Evolutionary conservation across 2,113 vertebrate species (phyloP).

Genomic region (Acinonyx jubatus): DNA sequence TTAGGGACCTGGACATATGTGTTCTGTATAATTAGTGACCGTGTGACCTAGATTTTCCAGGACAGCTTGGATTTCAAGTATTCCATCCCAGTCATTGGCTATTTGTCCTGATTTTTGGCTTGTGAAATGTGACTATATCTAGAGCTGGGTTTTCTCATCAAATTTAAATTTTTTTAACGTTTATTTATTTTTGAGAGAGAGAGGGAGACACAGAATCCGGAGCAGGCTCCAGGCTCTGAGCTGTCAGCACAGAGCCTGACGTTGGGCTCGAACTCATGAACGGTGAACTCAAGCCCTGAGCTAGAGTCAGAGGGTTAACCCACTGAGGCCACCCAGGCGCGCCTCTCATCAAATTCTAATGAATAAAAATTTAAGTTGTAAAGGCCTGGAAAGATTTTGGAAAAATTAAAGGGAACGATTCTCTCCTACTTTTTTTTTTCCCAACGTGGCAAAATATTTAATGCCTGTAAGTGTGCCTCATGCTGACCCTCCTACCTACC

Average conservation of each 20-base stretch:
- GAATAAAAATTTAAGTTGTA: background rate
- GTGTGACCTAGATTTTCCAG: constrained; percentile 55
- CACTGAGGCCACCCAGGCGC: no score
- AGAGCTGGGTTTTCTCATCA: background rate
- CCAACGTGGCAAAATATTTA: background rate
- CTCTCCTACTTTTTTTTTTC: background rate
- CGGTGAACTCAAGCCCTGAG: no score
- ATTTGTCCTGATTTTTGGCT: constrained; percentile 3
- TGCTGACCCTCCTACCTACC: background rate
- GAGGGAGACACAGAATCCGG: no score
- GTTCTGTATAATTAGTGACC: constrained; percentile 55
- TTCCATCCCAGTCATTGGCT: background rate
- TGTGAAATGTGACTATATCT: background rate
- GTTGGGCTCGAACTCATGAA: no score
- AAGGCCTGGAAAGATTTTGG: background rate
- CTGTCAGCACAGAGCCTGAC: no score
- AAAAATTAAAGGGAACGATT: background rate
- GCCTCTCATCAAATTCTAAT: background rate
- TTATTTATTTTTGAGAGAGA: no score
- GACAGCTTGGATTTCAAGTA: background rate
- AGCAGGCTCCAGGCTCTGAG: no score
- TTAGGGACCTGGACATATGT: constrained; percentile 42
- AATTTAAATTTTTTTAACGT: no score
- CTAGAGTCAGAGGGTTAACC: no score
- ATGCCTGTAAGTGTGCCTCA: rapidly evolving